A percentile compares a stretch with the other conserved stretches of the same genome.
phyloP scores from a whole-genome alignment of 2,113 vertebrate species.

The Rhinolophus sinicus region DNA sequence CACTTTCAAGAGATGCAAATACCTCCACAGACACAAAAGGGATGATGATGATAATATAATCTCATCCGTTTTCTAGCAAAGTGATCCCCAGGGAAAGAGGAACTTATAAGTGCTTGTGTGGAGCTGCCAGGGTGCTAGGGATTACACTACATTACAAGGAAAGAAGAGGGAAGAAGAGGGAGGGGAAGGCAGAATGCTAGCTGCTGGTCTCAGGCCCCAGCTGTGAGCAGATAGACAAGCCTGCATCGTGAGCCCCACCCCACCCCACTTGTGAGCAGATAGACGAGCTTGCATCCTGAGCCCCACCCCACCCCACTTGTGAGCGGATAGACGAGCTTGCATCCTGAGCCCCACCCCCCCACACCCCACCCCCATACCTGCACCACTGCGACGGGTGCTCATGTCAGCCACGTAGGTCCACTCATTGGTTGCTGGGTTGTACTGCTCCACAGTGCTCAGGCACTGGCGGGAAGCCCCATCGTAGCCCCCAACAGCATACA shows the following conservation, averaged over 20 bases:
- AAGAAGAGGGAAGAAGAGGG: background rate
- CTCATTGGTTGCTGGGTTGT: slow-evolving; percentile 93
- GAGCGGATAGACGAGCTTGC: background rate
- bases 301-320: background rate
- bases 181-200: no score
- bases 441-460: slow-evolving; percentile 97
- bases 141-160: background rate
- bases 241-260: no score
- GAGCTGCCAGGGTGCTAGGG: no score
- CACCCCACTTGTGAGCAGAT: background rate
- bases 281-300: no score
- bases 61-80: background rate
- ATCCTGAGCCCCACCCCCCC: background rate
- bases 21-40: background rate
- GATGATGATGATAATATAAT: background rate
- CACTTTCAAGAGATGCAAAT: background rate
- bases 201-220: background rate
- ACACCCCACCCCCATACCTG: slow-evolving; percentile 87
- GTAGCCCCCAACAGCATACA: slow-evolving; percentile 96
- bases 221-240: no score
- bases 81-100: background rate
- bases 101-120: background rate
- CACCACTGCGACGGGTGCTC: slow-evolving; percentile 97
- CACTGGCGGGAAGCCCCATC: slow-evolving; percentile 97
- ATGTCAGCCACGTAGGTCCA: slow-evolving; percentile 96